A percentile compares a stretch with the other conserved stretches of the same genome.
These are phyloP conservation scores for Lacerta viridis DNA, from an alignment of 2,797 vertebrate genomes.

Conservation along the genomic window DNA sequence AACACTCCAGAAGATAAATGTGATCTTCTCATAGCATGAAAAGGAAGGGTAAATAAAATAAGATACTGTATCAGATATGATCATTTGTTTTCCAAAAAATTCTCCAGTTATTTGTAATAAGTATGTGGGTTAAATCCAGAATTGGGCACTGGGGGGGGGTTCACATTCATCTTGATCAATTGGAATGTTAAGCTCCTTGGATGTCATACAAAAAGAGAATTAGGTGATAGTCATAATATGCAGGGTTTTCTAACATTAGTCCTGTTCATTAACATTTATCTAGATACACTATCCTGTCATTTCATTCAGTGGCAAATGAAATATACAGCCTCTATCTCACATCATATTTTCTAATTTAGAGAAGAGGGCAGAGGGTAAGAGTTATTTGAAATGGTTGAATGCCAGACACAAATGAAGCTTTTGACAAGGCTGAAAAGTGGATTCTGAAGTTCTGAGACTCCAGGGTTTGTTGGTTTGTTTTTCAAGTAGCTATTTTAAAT, in stretches of 20 bases:
- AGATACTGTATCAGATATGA: background rate
- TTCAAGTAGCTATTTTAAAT: slow-evolving; percentile 38
- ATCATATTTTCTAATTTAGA: background rate
- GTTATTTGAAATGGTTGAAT: slow-evolving; percentile 5
- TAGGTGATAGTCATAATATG: background rate
- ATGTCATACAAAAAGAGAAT: background rate
- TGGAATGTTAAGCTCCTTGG: background rate
- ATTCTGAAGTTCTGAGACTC: background rate
- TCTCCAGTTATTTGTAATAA: background rate
- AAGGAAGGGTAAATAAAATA: background rate
- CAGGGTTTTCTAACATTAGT: background rate
- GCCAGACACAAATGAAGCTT: slow-evolving; percentile 3
- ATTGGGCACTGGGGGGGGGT: no score
- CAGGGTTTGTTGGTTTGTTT: slow-evolving; percentile 4
- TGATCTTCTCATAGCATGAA: background rate
- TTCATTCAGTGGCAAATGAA: slow-evolving; percentile 15
- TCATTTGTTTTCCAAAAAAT: slow-evolving; percentile 2
- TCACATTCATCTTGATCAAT: background rate
- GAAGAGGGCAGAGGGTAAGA: background rate
- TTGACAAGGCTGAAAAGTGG: background rate
- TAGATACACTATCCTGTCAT: background rate
- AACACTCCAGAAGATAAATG: no score
- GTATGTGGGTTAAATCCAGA: background rate
- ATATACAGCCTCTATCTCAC: background rate
- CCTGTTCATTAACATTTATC: slow-evolving; percentile 1